A percentile compares a stretch with the other conserved stretches of the same genome.
phyloP scores from a whole-genome alignment of 2,113 vertebrate genomes.

The Delphinus delphis region DNA sequence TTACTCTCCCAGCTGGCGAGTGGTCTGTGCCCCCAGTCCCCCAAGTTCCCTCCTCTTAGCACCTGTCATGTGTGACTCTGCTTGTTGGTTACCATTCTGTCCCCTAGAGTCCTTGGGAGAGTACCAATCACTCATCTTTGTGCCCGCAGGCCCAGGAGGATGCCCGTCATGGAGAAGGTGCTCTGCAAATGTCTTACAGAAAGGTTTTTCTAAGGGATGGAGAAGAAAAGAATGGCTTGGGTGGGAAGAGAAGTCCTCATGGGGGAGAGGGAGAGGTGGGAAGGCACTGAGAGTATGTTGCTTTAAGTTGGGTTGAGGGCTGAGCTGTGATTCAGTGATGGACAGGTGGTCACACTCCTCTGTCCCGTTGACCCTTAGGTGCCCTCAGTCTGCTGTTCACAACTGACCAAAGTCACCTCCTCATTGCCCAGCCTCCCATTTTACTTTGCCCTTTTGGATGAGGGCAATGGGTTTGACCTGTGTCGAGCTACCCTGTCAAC shows the following conservation, averaged over 20 bases:
- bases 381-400: neutral
- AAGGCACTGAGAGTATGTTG: neutral
- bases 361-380: no score
- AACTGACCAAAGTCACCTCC: neutral
- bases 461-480: neutral
- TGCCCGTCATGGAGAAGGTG: rapidly evolving
- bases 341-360: neutral
- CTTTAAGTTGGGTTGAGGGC: neutral
- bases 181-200: neutral
- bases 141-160: neutral
- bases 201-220: neutral
- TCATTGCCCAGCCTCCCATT: neutral
- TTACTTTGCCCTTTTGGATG: neutral
- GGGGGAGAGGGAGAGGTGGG: neutral
- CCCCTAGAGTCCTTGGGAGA: neutral
- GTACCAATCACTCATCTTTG: neutral
- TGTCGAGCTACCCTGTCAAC: neutral
- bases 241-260: neutral
- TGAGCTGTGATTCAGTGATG: neutral
- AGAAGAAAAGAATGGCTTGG: neutral
- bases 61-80: neutral
- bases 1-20: neutral
- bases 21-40: neutral
- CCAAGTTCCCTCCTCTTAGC: neutral
- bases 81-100: neutral